Conservation (phyloP, 1,140 invertebrate species). For the Scaptomyza montana region DNA sequence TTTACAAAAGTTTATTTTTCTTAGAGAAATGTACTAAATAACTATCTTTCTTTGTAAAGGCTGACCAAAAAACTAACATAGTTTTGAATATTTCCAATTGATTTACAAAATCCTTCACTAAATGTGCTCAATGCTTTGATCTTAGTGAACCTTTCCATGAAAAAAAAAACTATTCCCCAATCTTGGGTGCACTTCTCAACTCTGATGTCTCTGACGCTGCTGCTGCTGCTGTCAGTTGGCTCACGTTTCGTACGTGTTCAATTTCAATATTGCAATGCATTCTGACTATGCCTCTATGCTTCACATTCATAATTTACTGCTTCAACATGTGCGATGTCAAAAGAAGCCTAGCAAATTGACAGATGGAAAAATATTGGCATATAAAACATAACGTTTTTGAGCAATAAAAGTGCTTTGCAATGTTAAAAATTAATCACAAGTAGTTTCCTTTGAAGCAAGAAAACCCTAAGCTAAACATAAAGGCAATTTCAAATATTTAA, state of each 20-base stretch:
- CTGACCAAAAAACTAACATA: too few species aligned
- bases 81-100: too few species aligned
- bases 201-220: not conserved
- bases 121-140: constrained; percentile 5
- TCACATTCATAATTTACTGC: constrained; percentile 44
- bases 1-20: too few species aligned
- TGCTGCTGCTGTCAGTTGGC: constrained; percentile 22
- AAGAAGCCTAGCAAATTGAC: constrained; percentile 38
- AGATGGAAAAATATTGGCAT: constrained; percentile 39
- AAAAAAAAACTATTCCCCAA: constrained; percentile 46
- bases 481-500: too few species aligned
- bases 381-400: not conserved
- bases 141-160: constrained; percentile 6
- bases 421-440: constrained; percentile 14
- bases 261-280: constrained; percentile 56
- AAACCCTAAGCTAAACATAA: not conserved
- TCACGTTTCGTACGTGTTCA: constrained; percentile 67
- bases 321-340: constrained; percentile 24
- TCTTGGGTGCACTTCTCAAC: constrained; percentile 15
- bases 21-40: too few species aligned
- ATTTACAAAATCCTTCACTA: too few species aligned
- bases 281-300: constrained; percentile 34
- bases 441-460: not conserved
- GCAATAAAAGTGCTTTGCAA: constrained; percentile 8
- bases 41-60: too few species aligned